Base-by-base conservation (phyloP, 1,140 invertebrate species). In the Sarcophaga bullata region DNA sequence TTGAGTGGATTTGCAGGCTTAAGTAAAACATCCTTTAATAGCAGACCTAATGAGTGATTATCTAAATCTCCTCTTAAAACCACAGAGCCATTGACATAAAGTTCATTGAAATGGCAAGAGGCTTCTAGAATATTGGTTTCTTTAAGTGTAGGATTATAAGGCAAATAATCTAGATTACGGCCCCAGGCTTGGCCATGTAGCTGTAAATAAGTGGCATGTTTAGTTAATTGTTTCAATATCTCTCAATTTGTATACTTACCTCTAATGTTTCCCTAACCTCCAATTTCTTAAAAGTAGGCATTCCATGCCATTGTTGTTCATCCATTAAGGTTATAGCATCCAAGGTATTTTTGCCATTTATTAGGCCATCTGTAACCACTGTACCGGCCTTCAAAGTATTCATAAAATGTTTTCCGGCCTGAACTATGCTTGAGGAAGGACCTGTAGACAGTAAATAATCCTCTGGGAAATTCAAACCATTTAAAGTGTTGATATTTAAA, bases 171-270 rank as follows among this genome's bases (percentile, higher is more conserved):
- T 11, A 91, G 84, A 52, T 89, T 85, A 73, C 1, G 86, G 84
- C 6, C 91, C 91, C 48, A 87, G 88, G 92, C 88, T 15, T 86
- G 87, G n/a, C 91, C 91, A 83, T 90, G 85, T 0, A 92, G 87
- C 91, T 92, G 73, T 81, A 17, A 13, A 80, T 25, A 17, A 19
- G 25, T n/a, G 48, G 11, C 13, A 13, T 58, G 25, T 37, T 37
- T 37, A 37, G 25, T 4, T 37, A 37, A 37, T 1, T 80, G 80
- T 37, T 37, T 37, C 25, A 37, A 46, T 37, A 17, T 4, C 50
- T 6, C 19, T n/a, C 11, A 37, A 37, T 4, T 2, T 37, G n/a
- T 25, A 5, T n/a, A 49, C 47, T 80, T 83, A 91, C 91, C 80
- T 90, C 86, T 17, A 92, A 82, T 68, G 85, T 84, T 82, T 90